Base-by-base conservation (phyloP, 1,140 invertebrate species). In the Drosophila oshimai region DNA sequence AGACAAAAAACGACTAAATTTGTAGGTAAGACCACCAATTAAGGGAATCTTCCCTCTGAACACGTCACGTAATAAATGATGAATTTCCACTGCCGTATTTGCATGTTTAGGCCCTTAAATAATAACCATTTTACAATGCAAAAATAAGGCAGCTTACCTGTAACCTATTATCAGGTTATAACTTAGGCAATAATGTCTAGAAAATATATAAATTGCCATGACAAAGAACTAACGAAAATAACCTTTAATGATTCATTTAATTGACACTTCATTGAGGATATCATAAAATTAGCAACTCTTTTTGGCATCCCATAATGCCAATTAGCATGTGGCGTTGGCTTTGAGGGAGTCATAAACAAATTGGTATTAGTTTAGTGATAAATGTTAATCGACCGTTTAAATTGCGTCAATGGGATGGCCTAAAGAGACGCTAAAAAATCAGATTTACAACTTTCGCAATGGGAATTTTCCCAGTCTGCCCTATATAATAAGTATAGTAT, bases 381-480 rank as follows among this genome's bases (percentile, higher is more conserved):
- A 73, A 47, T 24, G 42, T 47, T 73, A 73, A 73, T 62, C 70
- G 69, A 24, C 33, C 69, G 17, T 62, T 13, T 28, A 50, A 47
- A 42, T 61, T 73, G 22, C 57, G 42, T 72, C 70, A 72, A 24
- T 72, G 33, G 29, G 18, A 7, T 53, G 29, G 17, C 12, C 1
- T 7, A n/a, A 42, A 42, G 18, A 70, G 50, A 17, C 20, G 51
- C 36, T 36, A 70, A 70, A 34, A 33, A 33, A 46, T 33, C 12
- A 1, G 22, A 18, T 26, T 44, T 28, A 24, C 22, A 17, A 26
- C 31, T 37, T 28, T 37, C 6, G 60, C 28, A 64, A 45, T 12
- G 26, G 22, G 20, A 45, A 37, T 47, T 29, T 36, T 22, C 37
- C 10, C 36, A 41, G 9, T 47, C 7, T 7, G 22, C 37, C 22